These are phyloP conservation scores for Notodonta dromedarius DNA, from an alignment of 2,888 invertebrate genomes.

Conservation along the genomic window DNA sequence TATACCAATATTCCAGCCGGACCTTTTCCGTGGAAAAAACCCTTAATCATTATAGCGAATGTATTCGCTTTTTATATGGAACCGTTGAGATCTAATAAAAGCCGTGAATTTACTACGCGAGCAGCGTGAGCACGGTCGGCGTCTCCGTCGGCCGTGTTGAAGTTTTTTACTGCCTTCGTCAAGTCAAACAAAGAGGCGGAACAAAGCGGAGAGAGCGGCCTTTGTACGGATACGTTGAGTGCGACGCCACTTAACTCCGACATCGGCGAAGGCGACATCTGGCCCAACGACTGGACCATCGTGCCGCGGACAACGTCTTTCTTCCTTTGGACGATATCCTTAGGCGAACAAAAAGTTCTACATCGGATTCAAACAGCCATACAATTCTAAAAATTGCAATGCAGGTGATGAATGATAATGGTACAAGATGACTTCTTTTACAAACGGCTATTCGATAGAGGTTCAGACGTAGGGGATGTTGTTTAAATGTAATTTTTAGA, in stretches of 20 bases:
- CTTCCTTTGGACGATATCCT: slow-evolving; percentile 24
- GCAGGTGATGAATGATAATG: slow-evolving; percentile 8
- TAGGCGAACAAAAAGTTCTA: neutral
- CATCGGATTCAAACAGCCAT: no score
- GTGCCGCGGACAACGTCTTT: slow-evolving; percentile 11
- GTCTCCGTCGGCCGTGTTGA: slow-evolving; percentile 52
- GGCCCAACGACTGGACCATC: slow-evolving; percentile 37
- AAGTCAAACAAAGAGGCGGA: slow-evolving; percentile 79
- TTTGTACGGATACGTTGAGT: slow-evolving; percentile 73
- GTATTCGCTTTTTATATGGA: slow-evolving; percentile 20
- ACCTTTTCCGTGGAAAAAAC: slow-evolving; percentile 17
- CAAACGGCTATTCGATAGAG: slow-evolving; percentile 13
- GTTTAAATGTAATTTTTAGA: slow-evolving; percentile 4
- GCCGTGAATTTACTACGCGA: slow-evolving; percentile 44
- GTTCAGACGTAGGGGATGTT: slow-evolving; percentile 1
- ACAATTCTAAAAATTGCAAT: neutral
- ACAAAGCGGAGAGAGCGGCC: slow-evolving; percentile 80
- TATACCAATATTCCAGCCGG: slow-evolving; percentile 13
- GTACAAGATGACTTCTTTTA: slow-evolving; percentile 8
- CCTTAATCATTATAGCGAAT: slow-evolving; percentile 22
- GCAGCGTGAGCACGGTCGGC: slow-evolving; percentile 42
- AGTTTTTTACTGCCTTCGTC: slow-evolving; percentile 70
- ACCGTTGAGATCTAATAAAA: slow-evolving; percentile 46
- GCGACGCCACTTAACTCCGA: slow-evolving; percentile 74
- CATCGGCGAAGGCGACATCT: slow-evolving; percentile 61